Base-by-base conservation (phyloP, 2,113 vertebrate species). In the Otolemur garnettii region DNA sequence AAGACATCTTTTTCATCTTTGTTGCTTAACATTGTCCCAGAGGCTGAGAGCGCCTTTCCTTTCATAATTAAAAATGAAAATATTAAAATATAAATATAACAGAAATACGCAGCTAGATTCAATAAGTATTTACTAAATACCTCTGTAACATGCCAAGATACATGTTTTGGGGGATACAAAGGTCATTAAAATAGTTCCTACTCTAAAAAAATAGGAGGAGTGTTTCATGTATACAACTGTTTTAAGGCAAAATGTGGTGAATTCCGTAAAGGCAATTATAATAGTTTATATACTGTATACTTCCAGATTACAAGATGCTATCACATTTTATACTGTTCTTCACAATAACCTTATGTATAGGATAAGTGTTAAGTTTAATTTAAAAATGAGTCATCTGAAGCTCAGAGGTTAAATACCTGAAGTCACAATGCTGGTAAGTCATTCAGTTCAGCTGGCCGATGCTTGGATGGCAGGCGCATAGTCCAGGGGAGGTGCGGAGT, bases 1-100 rank as follows among this genome's bases (percentile, higher is more conserved):
- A 91, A 85, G 81, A 71, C 82, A 55, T 55, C 18, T 95, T 90
- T 91, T 77, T 10, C 35, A 22, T 80, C 64, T 79, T 13, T 83
- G 3, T 82, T 86, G 68, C 55, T 92, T 92, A 59, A 60, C 22
- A 8, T 66, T 96, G 38, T n/a, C 77, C 38, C 21, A 50, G 5
- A 74, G 87, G 21, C 45, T 81, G 21, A 53, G 18, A 93, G 19
- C 94, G 19, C 33, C 21, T 97, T 95, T 62, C 14, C 57, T 91
- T 95, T 71, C 50, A 74, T 91, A 62, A 64, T 89, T 95, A 85
- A 79, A 96, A 94, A 78, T 79, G 38, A 87, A 93, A 90, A 10
- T 18, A 15, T 94, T 53, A 95, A 59, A 91, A 57, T 93, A 64
- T 2, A 78, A 93, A 55, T 69, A 35, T 66, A 55, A 11, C 62